Conservation (phyloP, 2,113 vertebrate species). For the Periophthalmodon schlosseri region DNA sequence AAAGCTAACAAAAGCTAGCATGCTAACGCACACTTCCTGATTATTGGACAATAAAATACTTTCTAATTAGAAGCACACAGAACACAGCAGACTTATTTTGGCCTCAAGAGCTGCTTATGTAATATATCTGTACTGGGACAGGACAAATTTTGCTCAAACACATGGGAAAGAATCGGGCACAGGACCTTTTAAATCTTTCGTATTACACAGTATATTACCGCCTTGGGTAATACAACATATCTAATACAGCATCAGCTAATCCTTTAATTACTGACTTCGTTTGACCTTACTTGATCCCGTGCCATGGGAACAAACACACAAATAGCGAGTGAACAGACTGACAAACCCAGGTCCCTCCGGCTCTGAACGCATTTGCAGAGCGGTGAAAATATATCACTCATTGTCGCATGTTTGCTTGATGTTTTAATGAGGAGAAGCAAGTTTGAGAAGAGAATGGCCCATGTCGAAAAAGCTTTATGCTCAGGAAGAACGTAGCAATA, state of each 20-base stretch:
- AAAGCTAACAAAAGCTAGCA: too few species aligned
- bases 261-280: slow-evolving; percentile 1
- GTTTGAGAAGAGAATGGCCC: slow-evolving; percentile 35
- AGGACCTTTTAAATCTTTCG: neutral
- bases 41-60: too few species aligned
- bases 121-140: too few species aligned
- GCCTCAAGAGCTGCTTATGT: too few species aligned
- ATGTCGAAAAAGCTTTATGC: slow-evolving; percentile 34
- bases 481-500: slow-evolving; percentile 9
- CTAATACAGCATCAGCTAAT: neutral
- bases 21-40: too few species aligned
- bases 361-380: slow-evolving; percentile 22
- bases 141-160: too few species aligned
- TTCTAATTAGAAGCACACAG: too few species aligned
- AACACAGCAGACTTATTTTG: too few species aligned
- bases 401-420: slow-evolving; percentile 47
- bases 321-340: slow-evolving; percentile 18
- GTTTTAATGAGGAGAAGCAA: slow-evolving; percentile 40
- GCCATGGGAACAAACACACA: slow-evolving; percentile 1
- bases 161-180: too few species aligned
- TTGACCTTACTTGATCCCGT: neutral
- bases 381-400: slow-evolving; percentile 40
- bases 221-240: neutral
- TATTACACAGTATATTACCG: neutral
- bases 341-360: neutral